Conservation (phyloP, 2,797 vertebrate species). For the Cyprinodon diabolis region DNA sequence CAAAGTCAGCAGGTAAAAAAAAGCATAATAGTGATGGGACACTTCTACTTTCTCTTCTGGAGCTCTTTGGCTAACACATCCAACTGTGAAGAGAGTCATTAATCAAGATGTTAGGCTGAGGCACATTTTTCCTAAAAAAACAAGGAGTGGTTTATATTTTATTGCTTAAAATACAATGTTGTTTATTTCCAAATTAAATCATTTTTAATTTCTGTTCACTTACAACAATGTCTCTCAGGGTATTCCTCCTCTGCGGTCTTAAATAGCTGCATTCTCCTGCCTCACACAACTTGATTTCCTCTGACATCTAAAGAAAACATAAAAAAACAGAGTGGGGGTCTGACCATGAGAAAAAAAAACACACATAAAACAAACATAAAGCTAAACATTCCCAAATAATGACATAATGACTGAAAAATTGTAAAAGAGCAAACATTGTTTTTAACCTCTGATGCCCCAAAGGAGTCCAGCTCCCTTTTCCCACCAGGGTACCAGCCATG, state of each 20-base stretch:
- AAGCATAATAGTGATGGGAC: constrained; percentile 1
- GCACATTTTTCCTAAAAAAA: not conserved
- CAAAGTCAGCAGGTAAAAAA: constrained; percentile 33
- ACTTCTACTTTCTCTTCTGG: constrained; percentile 81
- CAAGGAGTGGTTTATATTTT: not conserved
- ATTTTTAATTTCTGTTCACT: constrained; percentile 40
- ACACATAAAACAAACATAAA: not conserved
- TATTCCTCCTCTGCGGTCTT: constrained; percentile 78
- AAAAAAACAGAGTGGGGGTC: not conserved
- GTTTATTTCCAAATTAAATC: not conserved
- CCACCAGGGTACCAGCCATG: constrained; percentile 91
- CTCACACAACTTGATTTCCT: constrained; percentile 85
- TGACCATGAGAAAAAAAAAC: not conserved
- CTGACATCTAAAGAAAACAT: constrained; percentile 77
- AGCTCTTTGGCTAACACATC: constrained; percentile 80
- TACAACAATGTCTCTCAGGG: constrained; percentile 82
- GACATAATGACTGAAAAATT: constrained; percentile 2
- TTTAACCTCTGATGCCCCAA: constrained; percentile 77
- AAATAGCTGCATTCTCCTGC: constrained; percentile 83
- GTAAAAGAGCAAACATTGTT: constrained; percentile 1
- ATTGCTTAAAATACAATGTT: not conserved
- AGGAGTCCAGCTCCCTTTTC: constrained; percentile 81
- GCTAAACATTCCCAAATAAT: constrained; percentile 5
- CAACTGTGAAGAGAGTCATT: constrained; percentile 66
- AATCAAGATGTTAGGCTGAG: not conserved